phyloP scores from a whole-genome alignment of 2,797 vertebrate species.

The Leontocebus nigricollis region DNA sequence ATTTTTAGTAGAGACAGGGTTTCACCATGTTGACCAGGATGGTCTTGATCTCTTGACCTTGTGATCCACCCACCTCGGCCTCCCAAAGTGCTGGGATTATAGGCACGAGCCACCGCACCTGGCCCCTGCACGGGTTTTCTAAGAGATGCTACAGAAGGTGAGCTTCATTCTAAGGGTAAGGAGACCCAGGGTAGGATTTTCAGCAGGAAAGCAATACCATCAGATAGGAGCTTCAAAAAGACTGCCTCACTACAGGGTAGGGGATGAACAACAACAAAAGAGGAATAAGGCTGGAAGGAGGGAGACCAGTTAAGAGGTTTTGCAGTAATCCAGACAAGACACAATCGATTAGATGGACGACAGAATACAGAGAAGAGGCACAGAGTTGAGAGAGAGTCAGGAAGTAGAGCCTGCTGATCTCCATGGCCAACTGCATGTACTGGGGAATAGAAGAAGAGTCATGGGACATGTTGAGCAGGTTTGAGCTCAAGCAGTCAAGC shows the following conservation, averaged over 20 bases:
- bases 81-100: too few species aligned
- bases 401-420: neutral
- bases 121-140: neutral
- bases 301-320: neutral
- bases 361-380: neutral
- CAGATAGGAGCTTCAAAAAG: neutral
- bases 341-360: fast-evolving
- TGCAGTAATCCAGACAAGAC: neutral
- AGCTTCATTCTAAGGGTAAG: neutral
- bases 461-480: fast-evolving
- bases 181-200: neutral
- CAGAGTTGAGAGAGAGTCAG: neutral
- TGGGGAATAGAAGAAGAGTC: neutral
- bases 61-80: too few species aligned
- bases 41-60: too few species aligned
- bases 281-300: neutral
- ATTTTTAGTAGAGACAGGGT: too few species aligned
- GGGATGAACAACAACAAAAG: neutral
- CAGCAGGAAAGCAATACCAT: neutral
- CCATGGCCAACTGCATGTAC: fast-evolving
- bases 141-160: neutral
- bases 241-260: neutral
- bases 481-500: neutral
- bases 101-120: too few species aligned
- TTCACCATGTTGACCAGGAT: too few species aligned